Evolutionary conservation across 2,113 vertebrate species (phyloP).

Genomic region (Carlito syrichta): DNA sequence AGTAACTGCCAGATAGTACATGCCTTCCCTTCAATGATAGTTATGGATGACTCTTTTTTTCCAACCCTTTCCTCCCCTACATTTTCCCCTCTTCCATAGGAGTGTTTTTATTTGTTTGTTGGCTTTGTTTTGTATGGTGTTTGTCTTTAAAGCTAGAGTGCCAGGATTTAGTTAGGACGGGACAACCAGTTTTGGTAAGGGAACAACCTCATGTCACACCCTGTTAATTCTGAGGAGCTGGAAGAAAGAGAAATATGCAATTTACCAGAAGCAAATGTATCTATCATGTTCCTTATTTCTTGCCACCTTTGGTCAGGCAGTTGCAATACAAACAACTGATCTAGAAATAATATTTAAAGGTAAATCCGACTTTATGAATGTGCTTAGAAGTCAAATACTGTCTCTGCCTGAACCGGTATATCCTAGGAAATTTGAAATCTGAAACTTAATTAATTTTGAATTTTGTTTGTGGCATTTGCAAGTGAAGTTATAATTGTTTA

Average conservation of each 20-base stretch:
- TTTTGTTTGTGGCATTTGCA: constrained; percentile 72
- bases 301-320: neutral
- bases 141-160: neutral
- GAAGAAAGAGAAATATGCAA: neutral
- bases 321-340: constrained; percentile 4
- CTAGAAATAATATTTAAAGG: constrained; percentile 43
- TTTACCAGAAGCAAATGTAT: neutral
- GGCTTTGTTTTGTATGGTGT: neutral
- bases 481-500: constrained; percentile 71
- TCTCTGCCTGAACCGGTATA: constrained; percentile 34
- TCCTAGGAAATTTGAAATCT: constrained; percentile 53
- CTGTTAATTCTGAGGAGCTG: neutral
- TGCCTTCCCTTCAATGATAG: neutral
- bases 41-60: neutral
- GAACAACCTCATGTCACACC: neutral
- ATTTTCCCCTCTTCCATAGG: too few species aligned
- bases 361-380: constrained; percentile 33
- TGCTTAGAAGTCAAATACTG: constrained; percentile 48
- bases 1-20: neutral
- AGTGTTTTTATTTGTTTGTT: neutral
- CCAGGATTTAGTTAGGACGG: neutral
- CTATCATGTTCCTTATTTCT: neutral
- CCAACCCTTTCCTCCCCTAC: neutral
- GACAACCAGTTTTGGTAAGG: neutral
- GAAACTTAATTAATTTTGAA: constrained; percentile 70